Conservation (phyloP, 2,888 invertebrate species). For the Mesorhabditis spiculigera region DNA sequence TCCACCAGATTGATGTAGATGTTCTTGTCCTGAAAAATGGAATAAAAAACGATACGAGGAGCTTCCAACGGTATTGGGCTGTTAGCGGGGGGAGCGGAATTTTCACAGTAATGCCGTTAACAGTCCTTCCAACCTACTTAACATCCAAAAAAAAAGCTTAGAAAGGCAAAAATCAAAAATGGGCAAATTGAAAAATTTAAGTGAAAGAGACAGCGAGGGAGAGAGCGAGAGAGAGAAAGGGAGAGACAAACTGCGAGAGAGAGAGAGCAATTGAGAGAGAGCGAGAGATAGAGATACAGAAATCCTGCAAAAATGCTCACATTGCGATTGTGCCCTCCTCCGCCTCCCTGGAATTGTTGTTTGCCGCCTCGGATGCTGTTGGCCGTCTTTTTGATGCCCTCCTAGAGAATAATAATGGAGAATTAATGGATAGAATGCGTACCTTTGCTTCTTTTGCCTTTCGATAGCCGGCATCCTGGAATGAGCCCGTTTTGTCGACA, state of each 20-base stretch:
- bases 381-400: conserved; percentile 8
- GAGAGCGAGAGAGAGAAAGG: too few relatives aligned
- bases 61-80: too few relatives aligned
- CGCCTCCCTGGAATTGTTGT: neutral
- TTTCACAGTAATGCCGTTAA: too few relatives aligned
- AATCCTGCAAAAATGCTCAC: neutral
- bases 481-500: conserved; percentile 75
- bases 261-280: too few relatives aligned
- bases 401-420: conserved; percentile 5
- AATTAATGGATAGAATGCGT: neutral
- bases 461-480: conserved; percentile 61
- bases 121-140: too few relatives aligned
- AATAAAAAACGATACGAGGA: neutral
- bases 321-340: neutral
- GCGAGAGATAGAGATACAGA: too few relatives aligned
- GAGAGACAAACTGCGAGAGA: too few relatives aligned
- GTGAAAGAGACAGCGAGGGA: too few relatives aligned
- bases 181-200: too few relatives aligned
- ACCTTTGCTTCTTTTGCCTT: conserved; percentile 35
- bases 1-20: conserved; percentile 80
- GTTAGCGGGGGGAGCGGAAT: too few relatives aligned
- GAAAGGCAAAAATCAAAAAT: too few relatives aligned
- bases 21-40: conserved; percentile 70
- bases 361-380: neutral
- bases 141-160: too few relatives aligned